A percentile compares a stretch with the other conserved stretches of the same genome.
These are phyloP conservation scores for Cladopsammia gracilis DNA, from an alignment of 64 coral and sea anemone species.

Conservation along the genomic window DNA sequence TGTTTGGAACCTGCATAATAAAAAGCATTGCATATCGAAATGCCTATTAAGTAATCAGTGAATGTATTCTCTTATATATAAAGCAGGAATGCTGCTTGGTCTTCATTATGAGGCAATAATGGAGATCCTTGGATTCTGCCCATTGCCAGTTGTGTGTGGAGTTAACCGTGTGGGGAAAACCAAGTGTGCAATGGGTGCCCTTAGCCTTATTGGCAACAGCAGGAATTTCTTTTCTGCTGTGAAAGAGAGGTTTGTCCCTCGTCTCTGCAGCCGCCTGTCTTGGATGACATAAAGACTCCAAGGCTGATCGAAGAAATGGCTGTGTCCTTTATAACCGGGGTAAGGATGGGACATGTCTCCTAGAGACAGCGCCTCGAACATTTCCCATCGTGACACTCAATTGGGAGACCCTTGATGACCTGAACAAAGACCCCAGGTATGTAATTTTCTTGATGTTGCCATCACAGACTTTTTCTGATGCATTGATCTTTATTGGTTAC, in stretches of 20 bases:
- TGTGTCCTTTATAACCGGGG: slow-evolving; percentile 31
- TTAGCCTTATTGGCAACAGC: slow-evolving; percentile 22
- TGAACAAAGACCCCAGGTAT: not conserved
- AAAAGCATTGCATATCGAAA: not conserved
- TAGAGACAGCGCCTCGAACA: slow-evolving; percentile 9
- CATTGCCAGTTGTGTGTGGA: slow-evolving; percentile 44
- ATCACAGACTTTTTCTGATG: too few relatives aligned
- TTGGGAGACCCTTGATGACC: slow-evolving; percentile 27
- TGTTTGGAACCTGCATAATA: too few relatives aligned
- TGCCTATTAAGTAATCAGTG: not conserved
- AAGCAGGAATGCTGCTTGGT: slow-evolving; percentile 39
- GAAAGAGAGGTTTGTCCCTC: slow-evolving; percentile 57
- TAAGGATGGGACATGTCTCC: slow-evolving; percentile 31
- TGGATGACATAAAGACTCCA: slow-evolving; percentile 36
- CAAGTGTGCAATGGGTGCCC: slow-evolving; percentile 17
- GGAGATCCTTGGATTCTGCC: slow-evolving; percentile 13
- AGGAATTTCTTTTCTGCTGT: slow-evolving; percentile 4
- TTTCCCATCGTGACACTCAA: slow-evolving; percentile 42
- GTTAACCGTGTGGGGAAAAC: slow-evolving; percentile 49
- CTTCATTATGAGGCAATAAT: slow-evolving; percentile 45
- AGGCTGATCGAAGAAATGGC: slow-evolving; percentile 5
- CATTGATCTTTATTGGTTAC: too few relatives aligned
- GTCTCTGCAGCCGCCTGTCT: slow-evolving; percentile 40
- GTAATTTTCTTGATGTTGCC: not conserved
- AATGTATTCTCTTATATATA: not conserved